Base-by-base conservation (phyloP, 64 coral and sea anemone species). In the Pocillopora damicornis region DNA sequence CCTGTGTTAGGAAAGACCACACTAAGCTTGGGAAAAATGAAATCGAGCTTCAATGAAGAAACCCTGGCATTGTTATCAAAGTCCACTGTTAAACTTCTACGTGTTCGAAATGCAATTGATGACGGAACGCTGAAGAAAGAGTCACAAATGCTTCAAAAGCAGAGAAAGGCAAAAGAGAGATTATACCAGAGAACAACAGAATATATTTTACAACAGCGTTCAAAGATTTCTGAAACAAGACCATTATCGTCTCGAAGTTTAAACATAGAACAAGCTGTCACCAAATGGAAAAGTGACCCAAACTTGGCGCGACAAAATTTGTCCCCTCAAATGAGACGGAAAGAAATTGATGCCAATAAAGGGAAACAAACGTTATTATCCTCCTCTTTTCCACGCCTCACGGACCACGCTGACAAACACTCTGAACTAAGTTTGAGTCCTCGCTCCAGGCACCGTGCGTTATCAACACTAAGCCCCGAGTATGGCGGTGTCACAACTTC, bases 31-130 rank as follows among this genome's bases (percentile, higher is more conserved):
- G 42, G 42, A 51, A 51, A 51, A 51, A 51, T 51, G 42, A 1
- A 51, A 51, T 51, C 42, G 2, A 51, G 42, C 42, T 7, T 4
- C 42, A 51, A 51, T 51, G 42, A 51, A 51, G 42, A 51, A 51
- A 51, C 42, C 7, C 42, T 51, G 42, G 75, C 57, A 14, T 77
- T 77, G 75, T 45, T 77, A 20, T 77, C 75, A 17, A 42, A 45
- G 17, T 56, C 42, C 42, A 77, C 42, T 14, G 75, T 45, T 22
- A 77, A 77, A 58, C 8, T 35, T 51, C 36, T 77, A 51, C 36
- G 42, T 58, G 35, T 51, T 77, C 75, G 75, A 58, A 77, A 77
- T 36, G 75, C 75, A 51, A 37, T 56, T 36, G 75, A 77, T 35
- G 34, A 37, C 17, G 12, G 13, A 17, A 20, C 22, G 11, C 75